Conservation (phyloP, 2,797 vertebrate species). For the Dendrocincla fuliginosa region DNA sequence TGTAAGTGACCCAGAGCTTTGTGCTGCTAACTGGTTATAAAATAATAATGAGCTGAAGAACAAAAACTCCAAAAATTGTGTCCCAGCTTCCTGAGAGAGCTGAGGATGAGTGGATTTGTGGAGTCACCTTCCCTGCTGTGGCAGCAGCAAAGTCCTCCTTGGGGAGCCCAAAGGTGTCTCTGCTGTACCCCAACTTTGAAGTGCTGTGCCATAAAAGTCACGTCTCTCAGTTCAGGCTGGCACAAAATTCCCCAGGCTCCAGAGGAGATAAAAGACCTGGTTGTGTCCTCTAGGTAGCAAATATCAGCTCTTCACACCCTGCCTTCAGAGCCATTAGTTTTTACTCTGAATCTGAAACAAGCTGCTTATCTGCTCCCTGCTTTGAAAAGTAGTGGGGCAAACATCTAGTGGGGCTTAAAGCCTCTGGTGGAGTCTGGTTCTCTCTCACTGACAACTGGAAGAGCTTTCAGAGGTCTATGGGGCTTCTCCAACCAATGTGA, state of each 20-base stretch:
- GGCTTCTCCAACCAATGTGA: neutral
- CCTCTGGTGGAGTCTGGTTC: neutral
- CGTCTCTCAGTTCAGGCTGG: neutral
- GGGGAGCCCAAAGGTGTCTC: rapidly evolving
- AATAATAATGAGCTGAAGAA: neutral
- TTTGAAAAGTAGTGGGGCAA: neutral
- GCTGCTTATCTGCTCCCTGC: neutral
- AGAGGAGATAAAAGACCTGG: neutral
- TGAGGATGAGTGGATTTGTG: neutral
- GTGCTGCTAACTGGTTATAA: neutral
- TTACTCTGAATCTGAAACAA: neutral
- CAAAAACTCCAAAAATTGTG: neutral
- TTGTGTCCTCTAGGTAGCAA: neutral
- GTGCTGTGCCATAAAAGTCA: rapidly evolving
- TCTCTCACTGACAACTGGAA: neutral
- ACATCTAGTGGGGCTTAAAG: neutral
- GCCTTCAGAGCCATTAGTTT: neutral
- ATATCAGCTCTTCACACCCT: neutral
- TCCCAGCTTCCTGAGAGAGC: neutral
- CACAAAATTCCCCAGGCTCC: rapidly evolving
- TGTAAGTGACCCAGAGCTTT: neutral
- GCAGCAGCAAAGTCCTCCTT: neutral
- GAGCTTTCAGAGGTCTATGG: neutral
- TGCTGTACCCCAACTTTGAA: neutral
- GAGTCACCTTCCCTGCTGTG: neutral